These are phyloP conservation scores for Artibeus jamaicensis DNA, from an alignment of 2,797 vertebrate genomes.

Conservation along the genomic window DNA sequence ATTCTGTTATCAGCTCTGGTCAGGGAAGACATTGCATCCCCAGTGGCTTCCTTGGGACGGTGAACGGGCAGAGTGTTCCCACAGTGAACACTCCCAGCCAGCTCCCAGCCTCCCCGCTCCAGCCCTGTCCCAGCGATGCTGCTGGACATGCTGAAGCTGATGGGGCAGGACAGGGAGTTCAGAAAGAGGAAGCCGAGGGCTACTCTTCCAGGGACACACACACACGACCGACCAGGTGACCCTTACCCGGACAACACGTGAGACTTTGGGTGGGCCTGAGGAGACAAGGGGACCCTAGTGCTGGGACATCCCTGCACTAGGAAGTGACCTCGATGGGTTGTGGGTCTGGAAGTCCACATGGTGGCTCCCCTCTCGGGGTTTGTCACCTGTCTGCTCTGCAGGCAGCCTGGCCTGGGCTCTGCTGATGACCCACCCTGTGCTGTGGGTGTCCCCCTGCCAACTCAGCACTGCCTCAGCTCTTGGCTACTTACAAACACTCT, in stretches of 20 bases:
- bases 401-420: neutral
- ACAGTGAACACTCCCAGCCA: conserved; percentile 55
- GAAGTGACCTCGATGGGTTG: neutral
- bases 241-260: neutral
- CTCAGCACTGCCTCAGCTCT: neutral
- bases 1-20: conserved; percentile 76
- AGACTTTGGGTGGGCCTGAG: neutral
- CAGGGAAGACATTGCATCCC: neutral
- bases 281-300: neutral
- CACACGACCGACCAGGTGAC: neutral
- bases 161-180: neutral
- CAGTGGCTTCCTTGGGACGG: conserved; percentile 5
- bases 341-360: neutral
- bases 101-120: conserved; percentile 57
- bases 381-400: neutral
- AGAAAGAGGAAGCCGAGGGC: neutral
- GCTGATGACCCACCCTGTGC: neutral
- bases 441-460: neutral
- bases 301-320: fast-evolving
- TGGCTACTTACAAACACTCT: neutral
- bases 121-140: conserved; percentile 19
- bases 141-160: neutral
- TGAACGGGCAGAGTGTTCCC: neutral
- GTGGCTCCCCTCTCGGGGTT: neutral
- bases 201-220: neutral